These are phyloP conservation scores for Polyommatus iphigenia DNA, from an alignment of 2,888 invertebrate species.

Conservation along the genomic window DNA sequence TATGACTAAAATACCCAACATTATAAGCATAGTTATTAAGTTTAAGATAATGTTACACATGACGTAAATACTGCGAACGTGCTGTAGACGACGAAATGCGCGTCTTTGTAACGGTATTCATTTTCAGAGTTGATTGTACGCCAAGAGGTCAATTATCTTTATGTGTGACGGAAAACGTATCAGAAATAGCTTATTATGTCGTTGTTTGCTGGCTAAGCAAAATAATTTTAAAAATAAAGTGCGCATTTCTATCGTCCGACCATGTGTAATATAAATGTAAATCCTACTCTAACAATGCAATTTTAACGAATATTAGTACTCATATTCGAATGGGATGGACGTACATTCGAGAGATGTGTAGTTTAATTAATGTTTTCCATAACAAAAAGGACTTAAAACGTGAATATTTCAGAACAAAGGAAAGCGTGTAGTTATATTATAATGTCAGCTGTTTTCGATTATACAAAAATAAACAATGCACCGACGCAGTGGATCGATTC, in stretches of 20 bases:
- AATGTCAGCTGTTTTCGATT: conserved; percentile 82
- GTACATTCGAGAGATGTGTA: not conserved
- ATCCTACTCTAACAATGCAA: not conserved
- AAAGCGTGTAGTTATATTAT: conserved; percentile 44
- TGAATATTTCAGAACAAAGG: conserved; percentile 58
- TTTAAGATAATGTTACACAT: conserved; percentile 13
- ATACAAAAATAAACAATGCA: conserved; percentile 73
- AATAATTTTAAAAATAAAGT: not conserved
- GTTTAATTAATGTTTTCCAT: not conserved
- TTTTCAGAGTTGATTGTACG: conserved; percentile 42
- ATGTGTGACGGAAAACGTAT: conserved; percentile 25
- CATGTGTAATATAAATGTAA: not conserved
- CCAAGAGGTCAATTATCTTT: conserved; percentile 41
- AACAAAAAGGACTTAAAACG: not conserved
- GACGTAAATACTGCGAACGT: conserved; percentile 15
- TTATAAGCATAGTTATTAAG: not conserved
- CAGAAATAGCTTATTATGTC: conserved; percentile 22
- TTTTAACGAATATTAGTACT: not conserved
- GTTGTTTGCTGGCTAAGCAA: not conserved
- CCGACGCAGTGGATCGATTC: conserved; percentile 43
- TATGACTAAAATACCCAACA: not conserved
- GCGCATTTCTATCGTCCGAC: not conserved
- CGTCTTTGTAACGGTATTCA: conserved; percentile 43
- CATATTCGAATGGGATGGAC: not conserved
- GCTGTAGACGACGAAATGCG: conserved; percentile 24